phyloP scores from a whole-genome alignment of 2,113 vertebrate genomes.

The Murina feae region DNA sequence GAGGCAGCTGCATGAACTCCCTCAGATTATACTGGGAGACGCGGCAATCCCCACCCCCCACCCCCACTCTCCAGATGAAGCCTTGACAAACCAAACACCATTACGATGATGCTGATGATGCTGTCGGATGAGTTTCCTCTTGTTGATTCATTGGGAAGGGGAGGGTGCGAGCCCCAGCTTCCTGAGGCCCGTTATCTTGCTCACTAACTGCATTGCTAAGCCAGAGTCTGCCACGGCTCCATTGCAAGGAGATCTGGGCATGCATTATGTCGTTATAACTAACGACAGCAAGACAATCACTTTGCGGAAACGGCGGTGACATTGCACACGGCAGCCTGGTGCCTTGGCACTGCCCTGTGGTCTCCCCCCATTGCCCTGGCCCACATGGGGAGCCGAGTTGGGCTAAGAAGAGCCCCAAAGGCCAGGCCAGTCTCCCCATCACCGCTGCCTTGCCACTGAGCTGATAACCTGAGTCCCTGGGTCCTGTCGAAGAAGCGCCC shows the following conservation, averaged over 20 bases:
- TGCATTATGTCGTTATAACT: neutral
- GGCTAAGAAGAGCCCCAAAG: neutral
- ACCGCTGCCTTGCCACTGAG: accelerated
- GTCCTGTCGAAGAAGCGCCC: neutral
- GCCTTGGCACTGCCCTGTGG: accelerated
- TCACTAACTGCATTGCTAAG: neutral
- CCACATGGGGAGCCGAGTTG: neutral
- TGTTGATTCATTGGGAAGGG: neutral
- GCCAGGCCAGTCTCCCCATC: neutral
- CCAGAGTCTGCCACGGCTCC: neutral
- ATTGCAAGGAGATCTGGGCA: neutral
- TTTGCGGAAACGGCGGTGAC: neutral
- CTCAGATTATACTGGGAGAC: slow-evolving; percentile 40
- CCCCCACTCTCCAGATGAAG: slow-evolving; percentile 50
- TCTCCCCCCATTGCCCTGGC: neutral
- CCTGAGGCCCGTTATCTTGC: neutral
- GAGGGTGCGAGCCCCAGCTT: neutral
- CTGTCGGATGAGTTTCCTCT: slow-evolving; percentile 33
- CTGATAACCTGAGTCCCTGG: neutral
- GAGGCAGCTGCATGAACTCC: slow-evolving; percentile 25
- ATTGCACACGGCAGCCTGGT: neutral
- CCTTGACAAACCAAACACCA: slow-evolving; percentile 22
- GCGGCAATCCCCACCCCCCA: accelerated
- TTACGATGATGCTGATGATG: neutral
- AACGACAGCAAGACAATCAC: neutral